Conservation (phyloP, 2,888 invertebrate genomes). For the Craniophora ligustri region DNA sequence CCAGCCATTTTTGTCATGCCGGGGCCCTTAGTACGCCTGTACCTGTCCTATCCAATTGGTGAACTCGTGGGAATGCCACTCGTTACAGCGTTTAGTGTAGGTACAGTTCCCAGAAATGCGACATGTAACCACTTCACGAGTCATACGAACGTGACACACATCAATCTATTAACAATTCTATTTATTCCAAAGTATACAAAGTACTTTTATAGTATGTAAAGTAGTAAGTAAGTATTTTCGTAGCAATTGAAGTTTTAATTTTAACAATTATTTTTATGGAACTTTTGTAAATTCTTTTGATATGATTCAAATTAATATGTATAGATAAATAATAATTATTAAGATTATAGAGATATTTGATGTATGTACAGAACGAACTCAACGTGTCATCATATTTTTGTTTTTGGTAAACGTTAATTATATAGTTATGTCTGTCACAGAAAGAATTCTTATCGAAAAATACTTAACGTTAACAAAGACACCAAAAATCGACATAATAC, state of each 20-base stretch:
- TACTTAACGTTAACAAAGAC: too few relatives aligned
- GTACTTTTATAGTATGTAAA: not conserved
- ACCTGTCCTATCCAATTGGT: not conserved
- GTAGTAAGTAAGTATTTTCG: not conserved
- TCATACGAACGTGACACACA: constrained; percentile 17
- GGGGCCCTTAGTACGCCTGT: constrained; percentile 2
- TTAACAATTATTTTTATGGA: too few relatives aligned
- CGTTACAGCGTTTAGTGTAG: constrained; percentile 24
- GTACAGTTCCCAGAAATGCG: constrained; percentile 17
- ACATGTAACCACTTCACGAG: constrained; percentile 25
- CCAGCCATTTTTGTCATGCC: not conserved
- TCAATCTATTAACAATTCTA: constrained; percentile 17
- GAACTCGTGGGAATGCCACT: constrained; percentile 35
- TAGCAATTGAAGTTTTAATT: not conserved
- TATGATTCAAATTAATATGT: too few relatives aligned
- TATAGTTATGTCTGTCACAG: too few relatives aligned
- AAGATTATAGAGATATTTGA: too few relatives aligned
- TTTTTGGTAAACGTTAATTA: too few relatives aligned
- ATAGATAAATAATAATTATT: too few relatives aligned
- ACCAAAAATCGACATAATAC: too few relatives aligned
- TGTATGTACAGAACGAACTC: too few relatives aligned
- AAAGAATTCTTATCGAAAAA: too few relatives aligned
- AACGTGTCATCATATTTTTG: too few relatives aligned
- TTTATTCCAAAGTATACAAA: not conserved
- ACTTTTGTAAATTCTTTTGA: too few relatives aligned